Conservation (phyloP, 2,113 vertebrate genomes). For the Pheucticus melanocephalus region DNA sequence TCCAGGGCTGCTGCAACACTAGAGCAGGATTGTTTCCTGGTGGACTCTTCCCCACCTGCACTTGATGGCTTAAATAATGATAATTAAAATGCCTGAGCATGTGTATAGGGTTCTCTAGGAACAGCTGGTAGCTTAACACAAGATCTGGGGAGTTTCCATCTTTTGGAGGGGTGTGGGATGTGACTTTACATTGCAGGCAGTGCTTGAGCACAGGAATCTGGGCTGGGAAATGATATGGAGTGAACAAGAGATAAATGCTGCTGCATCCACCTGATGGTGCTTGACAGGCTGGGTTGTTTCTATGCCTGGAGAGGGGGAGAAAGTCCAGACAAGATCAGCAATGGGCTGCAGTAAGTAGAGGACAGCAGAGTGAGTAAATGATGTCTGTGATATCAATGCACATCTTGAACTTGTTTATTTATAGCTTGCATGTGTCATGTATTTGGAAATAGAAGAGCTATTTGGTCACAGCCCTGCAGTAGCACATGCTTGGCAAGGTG, state of each 20-base stretch:
- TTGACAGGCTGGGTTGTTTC: not conserved
- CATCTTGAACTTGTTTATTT: slow-evolving; percentile 18
- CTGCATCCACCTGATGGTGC: not conserved
- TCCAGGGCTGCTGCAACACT: not conserved
- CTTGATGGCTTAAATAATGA: not conserved
- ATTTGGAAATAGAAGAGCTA: not conserved
- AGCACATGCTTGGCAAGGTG: not conserved
- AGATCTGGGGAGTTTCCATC: not conserved
- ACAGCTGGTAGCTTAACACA: not conserved
- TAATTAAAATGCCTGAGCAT: not conserved
- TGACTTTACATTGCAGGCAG: not conserved
- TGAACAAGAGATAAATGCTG: not conserved
- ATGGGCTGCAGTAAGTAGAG: not conserved
- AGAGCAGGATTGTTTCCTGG: not conserved
- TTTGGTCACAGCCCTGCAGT: not conserved
- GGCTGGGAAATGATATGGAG: accelerated
- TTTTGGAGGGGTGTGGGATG: not conserved
- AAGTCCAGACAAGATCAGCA: not conserved
- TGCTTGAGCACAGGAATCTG: not conserved
- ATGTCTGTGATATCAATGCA: not conserved
- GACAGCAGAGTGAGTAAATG: accelerated
- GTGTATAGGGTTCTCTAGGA: not conserved
- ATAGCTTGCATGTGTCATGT: not conserved
- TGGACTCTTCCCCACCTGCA: not conserved
- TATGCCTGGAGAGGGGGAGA: not conserved